Base-by-base conservation (phyloP, 2,888 invertebrate species). In the Labia minor region DNA sequence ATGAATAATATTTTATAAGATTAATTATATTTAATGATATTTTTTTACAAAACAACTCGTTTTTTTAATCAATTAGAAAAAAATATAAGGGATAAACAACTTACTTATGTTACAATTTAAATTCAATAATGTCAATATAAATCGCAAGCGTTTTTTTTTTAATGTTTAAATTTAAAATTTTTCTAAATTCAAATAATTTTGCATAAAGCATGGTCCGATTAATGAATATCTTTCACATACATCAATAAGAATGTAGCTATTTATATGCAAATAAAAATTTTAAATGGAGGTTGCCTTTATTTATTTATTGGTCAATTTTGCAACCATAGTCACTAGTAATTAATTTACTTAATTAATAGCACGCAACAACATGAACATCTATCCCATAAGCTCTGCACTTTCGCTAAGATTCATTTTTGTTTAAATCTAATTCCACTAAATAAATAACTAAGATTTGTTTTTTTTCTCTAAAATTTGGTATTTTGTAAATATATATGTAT, bases 331-430 rank as follows among this genome's bases (percentile, higher is more conserved):
- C 49, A 49, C 49, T 14, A 49, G 49, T 11, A 49, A 49, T 49
- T 49, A 49, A 49, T 49, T 33, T 3, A 49, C 14, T 49, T 16
- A 49, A 49, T 49, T 26, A 26, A 26, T 14, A 49, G 49, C 49
- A 49, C 49, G 49, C 49, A 16, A 49, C 49, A 16, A 49, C 49
- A 49, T 49, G 49, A 49, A 49, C 49, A 49, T 14, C 49, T 49
- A 49, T 49, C 14, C 49, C n/a, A 49, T 49, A 49, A 49, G 49
- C 49, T 49, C 49, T 49, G 49, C 49, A 49, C 49, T 49, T 49
- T 49, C 11, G 49, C 49, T 49, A 49, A 49, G 49, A 8, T 49
- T 49, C 49, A 6, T 26, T 26, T 8, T 26, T 8, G 26, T 26
- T 26, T 49, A 8, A n/a, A 2, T 49, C 49, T 49, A 49, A 11